Percentiles rank a stretch among this genome's conserved stretches.
phyloP scores from a whole-genome alignment of 2,113 vertebrate genomes.

The Pampusana beccarii region DNA sequence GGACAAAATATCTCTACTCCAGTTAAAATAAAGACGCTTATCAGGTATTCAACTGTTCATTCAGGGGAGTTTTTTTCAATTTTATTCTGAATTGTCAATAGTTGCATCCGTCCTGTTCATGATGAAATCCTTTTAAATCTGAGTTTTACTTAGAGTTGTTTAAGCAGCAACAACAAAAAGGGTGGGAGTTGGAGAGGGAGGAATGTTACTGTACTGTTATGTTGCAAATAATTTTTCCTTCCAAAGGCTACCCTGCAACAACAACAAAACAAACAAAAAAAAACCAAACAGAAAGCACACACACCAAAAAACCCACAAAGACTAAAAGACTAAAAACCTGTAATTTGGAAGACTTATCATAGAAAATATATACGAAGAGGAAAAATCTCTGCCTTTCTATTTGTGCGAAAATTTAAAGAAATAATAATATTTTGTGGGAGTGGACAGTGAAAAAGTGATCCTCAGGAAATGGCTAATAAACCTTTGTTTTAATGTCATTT shows the following conservation, averaged over 20 bases:
- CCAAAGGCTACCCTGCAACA: too few species aligned
- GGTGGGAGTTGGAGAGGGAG: too few species aligned
- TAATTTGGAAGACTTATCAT: background rate
- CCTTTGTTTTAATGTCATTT: background rate
- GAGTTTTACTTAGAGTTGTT: background rate
- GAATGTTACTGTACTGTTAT: background rate
- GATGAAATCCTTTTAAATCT: background rate
- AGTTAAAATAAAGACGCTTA: background rate
- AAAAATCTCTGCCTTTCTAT: background rate
- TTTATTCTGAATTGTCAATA: background rate
- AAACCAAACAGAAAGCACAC: too few species aligned
- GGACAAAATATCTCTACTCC: background rate
- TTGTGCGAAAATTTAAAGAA: background rate
- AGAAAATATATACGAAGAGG: background rate
- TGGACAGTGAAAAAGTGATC: background rate
- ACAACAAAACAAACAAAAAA: too few species aligned
- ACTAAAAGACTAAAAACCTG: background rate
- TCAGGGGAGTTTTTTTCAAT: background rate
- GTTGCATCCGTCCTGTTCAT: background rate
- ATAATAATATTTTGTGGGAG: background rate
- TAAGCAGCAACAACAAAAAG: background rate
- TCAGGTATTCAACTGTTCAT: background rate
- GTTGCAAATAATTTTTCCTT: background rate
- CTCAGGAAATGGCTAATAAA: background rate
- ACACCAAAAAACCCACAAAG: background rate